Percentiles rank a stretch among this genome's conserved stretches.
phyloP scores from a whole-genome alignment of 2,888 invertebrate genomes.

The Mimumesa dahlbomi region DNA sequence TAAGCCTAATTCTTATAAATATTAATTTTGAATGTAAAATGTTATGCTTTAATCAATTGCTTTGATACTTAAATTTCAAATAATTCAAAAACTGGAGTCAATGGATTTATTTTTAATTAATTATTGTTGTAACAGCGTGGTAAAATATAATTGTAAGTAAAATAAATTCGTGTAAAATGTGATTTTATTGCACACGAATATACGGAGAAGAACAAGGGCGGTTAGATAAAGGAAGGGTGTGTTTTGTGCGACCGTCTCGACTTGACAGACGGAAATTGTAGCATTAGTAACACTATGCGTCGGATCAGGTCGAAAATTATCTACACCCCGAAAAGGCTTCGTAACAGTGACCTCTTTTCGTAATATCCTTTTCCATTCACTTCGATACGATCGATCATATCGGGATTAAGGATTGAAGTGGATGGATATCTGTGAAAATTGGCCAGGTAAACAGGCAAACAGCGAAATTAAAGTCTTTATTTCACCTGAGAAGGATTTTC shows the following conservation, averaged over 20 bases:
- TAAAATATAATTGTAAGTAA: no score
- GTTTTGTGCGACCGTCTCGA: conserved; percentile 61
- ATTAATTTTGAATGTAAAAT: no score
- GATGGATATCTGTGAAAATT: no score
- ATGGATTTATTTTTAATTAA: no score
- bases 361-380: conserved; percentile 37
- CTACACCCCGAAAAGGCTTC: conserved; percentile 52
- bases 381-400: conserved; percentile 18
- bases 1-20: no score
- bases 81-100: no score
- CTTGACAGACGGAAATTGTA: conserved; percentile 76
- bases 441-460: no score
- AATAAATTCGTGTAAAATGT: neutral
- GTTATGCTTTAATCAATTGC: no score
- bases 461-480: no score
- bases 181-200: conserved; percentile 4
- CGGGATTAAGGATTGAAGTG: neutral
- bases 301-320: conserved; percentile 64
- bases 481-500: no score
- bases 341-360: conserved; percentile 61
- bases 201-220: conserved; percentile 6
- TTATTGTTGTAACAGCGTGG: no score
- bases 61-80: no score
- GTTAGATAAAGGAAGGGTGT: conserved; percentile 53
- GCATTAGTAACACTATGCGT: conserved; percentile 67